Conservation (phyloP, 2,113 vertebrate species). For the Hymenochirus boettgeri region DNA sequence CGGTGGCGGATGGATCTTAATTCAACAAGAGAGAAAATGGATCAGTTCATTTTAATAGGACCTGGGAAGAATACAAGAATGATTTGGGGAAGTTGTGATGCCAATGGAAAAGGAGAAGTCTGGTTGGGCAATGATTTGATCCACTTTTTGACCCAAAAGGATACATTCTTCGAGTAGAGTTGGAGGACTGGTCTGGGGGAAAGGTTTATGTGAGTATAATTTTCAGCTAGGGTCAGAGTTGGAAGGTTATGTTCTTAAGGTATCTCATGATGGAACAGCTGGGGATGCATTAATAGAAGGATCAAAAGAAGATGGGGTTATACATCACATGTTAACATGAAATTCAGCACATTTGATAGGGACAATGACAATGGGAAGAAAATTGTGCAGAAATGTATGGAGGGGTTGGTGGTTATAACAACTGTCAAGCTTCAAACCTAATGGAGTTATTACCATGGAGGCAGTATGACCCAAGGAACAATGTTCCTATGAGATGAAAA, state of each 20-base stretch:
- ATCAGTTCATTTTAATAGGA: conserved; percentile 86
- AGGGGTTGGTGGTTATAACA: conserved; percentile 94
- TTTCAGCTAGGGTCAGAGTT: conserved; percentile 70
- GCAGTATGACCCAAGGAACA: conserved; percentile 70
- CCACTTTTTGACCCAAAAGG: conserved; percentile 69
- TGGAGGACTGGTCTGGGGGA: conserved; percentile 83
- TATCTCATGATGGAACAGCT: conserved; percentile 71
- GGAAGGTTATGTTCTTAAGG: conserved; percentile 66
- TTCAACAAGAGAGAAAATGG: conserved; percentile 90
- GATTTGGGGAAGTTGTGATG: conserved; percentile 81
- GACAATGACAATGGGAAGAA: conserved; percentile 79
- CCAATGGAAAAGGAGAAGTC: conserved; percentile 75
- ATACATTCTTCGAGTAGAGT: conserved; percentile 77
- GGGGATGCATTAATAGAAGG: conserved; percentile 75
- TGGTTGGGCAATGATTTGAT: conserved; percentile 88
- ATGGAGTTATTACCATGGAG: conserved; percentile 79
- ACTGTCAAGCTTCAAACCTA: conserved; percentile 81
- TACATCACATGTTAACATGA: conserved; percentile 71
- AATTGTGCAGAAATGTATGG: conserved; percentile 79
- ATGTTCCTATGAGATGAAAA: conserved; percentile 71
- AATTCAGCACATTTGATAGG: conserved; percentile 82
- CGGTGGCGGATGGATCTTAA: conserved; percentile 89
- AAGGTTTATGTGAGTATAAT: conserved; percentile 69
- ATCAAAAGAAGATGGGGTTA: conserved; percentile 56
- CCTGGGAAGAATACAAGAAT: conserved; percentile 85